Conservation (phyloP, 2,888 invertebrate genomes). For the Seladonia tumulorum region DNA sequence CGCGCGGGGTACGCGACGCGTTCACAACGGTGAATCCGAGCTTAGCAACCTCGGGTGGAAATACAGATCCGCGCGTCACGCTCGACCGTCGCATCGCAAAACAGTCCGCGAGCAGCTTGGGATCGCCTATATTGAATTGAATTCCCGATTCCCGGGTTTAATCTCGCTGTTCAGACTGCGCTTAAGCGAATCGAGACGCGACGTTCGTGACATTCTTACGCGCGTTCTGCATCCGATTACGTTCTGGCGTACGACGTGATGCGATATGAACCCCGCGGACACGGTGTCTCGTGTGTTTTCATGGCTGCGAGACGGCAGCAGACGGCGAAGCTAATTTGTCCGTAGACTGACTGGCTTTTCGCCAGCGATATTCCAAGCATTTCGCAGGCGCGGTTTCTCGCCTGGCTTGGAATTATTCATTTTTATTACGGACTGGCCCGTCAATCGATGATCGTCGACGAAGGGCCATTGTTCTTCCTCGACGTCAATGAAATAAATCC, state of each 20-base stretch:
- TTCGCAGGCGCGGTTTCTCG: neutral
- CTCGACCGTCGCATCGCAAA: too few relatives aligned
- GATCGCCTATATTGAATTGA: conserved; percentile 42
- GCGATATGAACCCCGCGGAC: neutral
- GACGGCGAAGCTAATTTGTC: conserved; percentile 35
- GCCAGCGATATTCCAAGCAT: conserved; percentile 26
- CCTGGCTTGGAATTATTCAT: conserved; percentile 22
- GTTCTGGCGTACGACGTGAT: neutral
- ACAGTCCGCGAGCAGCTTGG: neutral
- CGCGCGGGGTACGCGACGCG: too few relatives aligned
- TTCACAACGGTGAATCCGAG: too few relatives aligned
- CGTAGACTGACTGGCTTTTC: neutral
- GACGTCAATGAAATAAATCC: neutral
- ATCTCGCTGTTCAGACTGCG: conserved; percentile 27
- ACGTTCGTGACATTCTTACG: conserved; percentile 49
- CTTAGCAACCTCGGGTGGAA: too few relatives aligned
- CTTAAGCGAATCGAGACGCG: conserved; percentile 7
- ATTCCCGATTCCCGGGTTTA: conserved; percentile 49
- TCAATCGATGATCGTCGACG: neutral
- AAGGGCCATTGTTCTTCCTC: neutral
- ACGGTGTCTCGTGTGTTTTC: conserved; percentile 19
- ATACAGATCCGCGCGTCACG: too few relatives aligned
- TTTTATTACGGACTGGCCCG: conserved; percentile 13
- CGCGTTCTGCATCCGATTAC: conserved; percentile 39
- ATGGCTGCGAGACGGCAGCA: neutral